Evolutionary conservation across 2,888 invertebrate species (phyloP), one percentile per base, ranked within the genome.

Genomic region (Capitulum mitella): DNA sequence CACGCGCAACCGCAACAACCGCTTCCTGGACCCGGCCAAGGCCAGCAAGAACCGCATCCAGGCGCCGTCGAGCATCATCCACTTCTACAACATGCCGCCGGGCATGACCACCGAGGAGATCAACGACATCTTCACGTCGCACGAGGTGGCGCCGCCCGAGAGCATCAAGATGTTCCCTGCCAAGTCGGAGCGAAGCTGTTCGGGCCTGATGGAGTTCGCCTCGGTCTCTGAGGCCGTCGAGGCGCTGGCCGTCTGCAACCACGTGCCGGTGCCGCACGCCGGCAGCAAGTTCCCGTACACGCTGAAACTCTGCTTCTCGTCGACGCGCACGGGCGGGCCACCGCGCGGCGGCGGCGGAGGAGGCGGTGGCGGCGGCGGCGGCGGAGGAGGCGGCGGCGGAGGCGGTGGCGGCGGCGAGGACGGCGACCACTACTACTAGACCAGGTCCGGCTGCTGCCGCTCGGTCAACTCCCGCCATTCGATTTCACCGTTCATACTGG

Each of bases 1-100:
- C 88, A 93, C 94, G 84, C 95, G 94, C 84, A 95, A 94, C 88
- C 93, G 96, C 88, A 97, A 98, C 89, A 98, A 98, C 88, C 90
- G 98, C 85, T 98, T 97, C 89, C 91, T 95, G 83, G 97, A 95
- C 84, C 95, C 96, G 78, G 94, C 95, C 82, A 94, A 95, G 89
- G 97, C 98, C 81, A 93, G 94, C 88, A 98, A 98, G 89, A 99
- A 99, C 89, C 92, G 97, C 85, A 97, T 98, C 89, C 95, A 95
- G 87, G 94, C 95, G 85, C 97, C 97, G 78, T 94, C 96, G 83
- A 86, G 93, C 92, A 95, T 96, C 85, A 90, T 99, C 83, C 98
- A 99, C 86, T 99, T 97, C 89, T 99, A 97, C 90, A 99, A 99
- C 88, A 97, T 98, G 81, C 98, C 99, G 79, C 96, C 97, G 58